These are phyloP conservation scores for Catajapyx aquilonaris DNA, from an alignment of 1,140 invertebrate species.

Conservation along the genomic window DNA sequence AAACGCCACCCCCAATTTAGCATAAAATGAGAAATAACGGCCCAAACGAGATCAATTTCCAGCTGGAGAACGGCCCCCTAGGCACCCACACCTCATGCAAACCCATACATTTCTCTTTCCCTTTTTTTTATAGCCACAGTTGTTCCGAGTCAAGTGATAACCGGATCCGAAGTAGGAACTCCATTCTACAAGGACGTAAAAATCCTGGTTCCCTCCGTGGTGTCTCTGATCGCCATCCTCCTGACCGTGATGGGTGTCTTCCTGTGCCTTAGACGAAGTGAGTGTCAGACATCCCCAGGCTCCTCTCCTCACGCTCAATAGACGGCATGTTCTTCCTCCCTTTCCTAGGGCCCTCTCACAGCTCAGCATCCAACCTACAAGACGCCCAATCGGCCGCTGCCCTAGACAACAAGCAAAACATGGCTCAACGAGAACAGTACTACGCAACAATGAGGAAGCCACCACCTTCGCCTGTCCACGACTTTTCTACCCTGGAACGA, in stretches of 20 bases:
- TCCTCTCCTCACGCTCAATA: background rate
- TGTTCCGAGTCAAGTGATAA: constrained; percentile 7
- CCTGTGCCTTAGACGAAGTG: constrained; percentile 14
- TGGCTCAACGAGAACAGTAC: constrained; percentile 31
- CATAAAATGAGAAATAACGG: no score
- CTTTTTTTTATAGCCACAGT: constrained; percentile 6
- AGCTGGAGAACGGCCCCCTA: no score
- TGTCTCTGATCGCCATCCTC: constrained; percentile 18
- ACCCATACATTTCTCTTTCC: constrained; percentile 1
- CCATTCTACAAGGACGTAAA: constrained; percentile 23
- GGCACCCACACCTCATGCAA: no score
- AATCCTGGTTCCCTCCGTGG: constrained; percentile 23
- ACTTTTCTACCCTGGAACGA: constrained; percentile 22
- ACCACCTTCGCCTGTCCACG: constrained; percentile 21
- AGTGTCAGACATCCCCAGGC: background rate
- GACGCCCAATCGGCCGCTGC: constrained; percentile 20
- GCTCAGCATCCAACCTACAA: constrained; percentile 10
- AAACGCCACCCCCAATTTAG: no score
- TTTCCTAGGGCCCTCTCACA: constrained; percentile 3
- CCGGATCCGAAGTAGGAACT: constrained; percentile 9
- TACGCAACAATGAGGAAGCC: constrained; percentile 32
- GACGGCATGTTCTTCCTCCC: background rate
- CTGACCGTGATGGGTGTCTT: constrained; percentile 15
- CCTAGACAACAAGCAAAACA: constrained; percentile 31
- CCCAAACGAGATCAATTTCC: no score